Evolutionary conservation across 2,888 invertebrate genomes (phyloP).

Genomic region (Mimas tiliae): DNA sequence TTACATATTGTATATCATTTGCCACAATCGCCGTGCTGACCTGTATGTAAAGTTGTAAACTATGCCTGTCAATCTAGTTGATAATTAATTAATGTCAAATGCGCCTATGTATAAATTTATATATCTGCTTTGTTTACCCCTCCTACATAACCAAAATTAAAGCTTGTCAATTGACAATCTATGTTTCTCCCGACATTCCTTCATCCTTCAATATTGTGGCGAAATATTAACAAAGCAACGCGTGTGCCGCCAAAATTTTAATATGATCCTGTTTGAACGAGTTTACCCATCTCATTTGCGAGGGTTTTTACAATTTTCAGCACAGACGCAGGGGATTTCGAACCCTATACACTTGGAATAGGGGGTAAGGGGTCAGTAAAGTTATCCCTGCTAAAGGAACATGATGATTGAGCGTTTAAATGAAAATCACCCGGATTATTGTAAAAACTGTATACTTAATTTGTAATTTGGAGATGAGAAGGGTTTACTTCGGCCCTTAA

Average conservation of each 20-base stretch:
- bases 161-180: neutral
- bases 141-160: too few species aligned
- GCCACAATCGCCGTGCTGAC: too few species aligned
- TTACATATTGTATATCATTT: too few species aligned
- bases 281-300: constrained; percentile 47
- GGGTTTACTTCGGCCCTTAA: constrained; percentile 31
- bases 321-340: neutral
- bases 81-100: too few species aligned
- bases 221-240: constrained; percentile 33
- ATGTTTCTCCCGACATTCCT: neutral
- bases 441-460: constrained; percentile 47
- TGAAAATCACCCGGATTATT: constrained; percentile 47
- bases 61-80: too few species aligned
- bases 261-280: constrained; percentile 46
- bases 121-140: too few species aligned
- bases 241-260: constrained; percentile 42
- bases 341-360: constrained; percentile 1
- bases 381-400: constrained; percentile 25
- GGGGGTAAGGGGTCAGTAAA: neutral
- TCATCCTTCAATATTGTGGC: constrained; percentile 20
- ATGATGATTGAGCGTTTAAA: constrained; percentile 47
- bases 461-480: constrained; percentile 37
- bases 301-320: constrained; percentile 1
- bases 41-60: too few species aligned
- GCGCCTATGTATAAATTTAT: too few species aligned